Evolutionary conservation across 1,140 invertebrate genomes (phyloP).

Genomic region (Drosophila setifemur): DNA sequence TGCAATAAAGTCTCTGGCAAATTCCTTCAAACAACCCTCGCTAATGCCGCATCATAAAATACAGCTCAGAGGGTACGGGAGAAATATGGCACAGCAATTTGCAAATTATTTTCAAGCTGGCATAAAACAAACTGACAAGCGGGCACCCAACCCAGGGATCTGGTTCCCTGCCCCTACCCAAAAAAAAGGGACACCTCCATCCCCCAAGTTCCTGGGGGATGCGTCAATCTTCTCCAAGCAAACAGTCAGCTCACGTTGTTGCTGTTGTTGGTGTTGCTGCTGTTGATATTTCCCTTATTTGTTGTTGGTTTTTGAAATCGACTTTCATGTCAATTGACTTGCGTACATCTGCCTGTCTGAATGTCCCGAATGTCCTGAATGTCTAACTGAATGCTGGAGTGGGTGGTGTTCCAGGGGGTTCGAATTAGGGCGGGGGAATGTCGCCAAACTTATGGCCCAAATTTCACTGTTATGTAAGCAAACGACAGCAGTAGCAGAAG

Average conservation of each 20-base stretch:
- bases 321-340: constrained; percentile 77
- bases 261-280: constrained; percentile 19
- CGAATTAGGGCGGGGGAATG: constrained; percentile 10
- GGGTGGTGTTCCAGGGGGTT: not conserved
- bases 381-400: constrained; percentile 29
- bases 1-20: constrained; percentile 40
- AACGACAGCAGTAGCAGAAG: constrained; percentile 36
- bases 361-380: constrained; percentile 4
- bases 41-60: constrained; percentile 68
- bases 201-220: not conserved
- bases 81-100: constrained; percentile 75
- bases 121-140: constrained; percentile 78
- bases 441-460: constrained; percentile 65
- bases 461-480: constrained; percentile 76
- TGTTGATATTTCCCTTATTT: constrained; percentile 57
- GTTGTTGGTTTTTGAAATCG: constrained; percentile 76
- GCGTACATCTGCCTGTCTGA: constrained; percentile 60
- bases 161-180: not conserved
- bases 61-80: constrained; percentile 28
- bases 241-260: constrained; percentile 56
- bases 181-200: constrained; percentile 2
- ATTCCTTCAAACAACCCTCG: constrained; percentile 48
- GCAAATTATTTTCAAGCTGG: constrained; percentile 78
- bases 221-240: constrained; percentile 46
- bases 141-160: not conserved